Base-by-base conservation (phyloP, 2,888 invertebrate species). In the Stenodema calcarata region DNA sequence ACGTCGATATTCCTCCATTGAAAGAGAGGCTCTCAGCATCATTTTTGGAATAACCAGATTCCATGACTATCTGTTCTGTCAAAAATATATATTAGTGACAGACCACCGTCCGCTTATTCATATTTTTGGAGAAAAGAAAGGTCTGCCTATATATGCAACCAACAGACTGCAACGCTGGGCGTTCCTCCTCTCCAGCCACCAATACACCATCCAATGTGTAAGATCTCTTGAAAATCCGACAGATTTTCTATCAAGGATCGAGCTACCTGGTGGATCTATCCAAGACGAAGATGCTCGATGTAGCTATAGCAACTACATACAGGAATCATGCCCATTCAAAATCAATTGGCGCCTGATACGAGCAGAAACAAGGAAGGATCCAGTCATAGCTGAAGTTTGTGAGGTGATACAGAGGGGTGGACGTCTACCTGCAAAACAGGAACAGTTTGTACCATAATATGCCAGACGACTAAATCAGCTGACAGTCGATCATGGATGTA, bases 311-410 rank as follows among this genome's bases (percentile, higher is more conserved):
- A 42, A 87, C 47, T 87, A 50, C 50, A 82, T 87, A 47, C 42
- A 87, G 11, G 80, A 87, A 73, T 27, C 79, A 14, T 81, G 47
- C 16, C 80, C 70, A 3, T 91, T 90, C 78, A 89, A 88, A 6
- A 90, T 91, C 70, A 93, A 93, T 90, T 88, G 88, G 85, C 86
- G 87, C 79, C 73, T 62, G n/a, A 85, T 76, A 27, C 28, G 54
- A 3, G 44, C 80, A 14, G 86, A 82, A 35, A 78, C 86, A 50
- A 89, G 75, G 54, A 85, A 0, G 1, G 87, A 87, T 42, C 78
- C 79, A 35, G 18, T 84, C 9, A 27, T 84, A n/a, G 35, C 83
- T 50, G 35, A 76, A 44, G 50, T 84, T 4, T 30, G 4, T 30
- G 23, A 35, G 18, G 35, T 41, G n/a, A 27, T n/a, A 41, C 30